Evolutionary conservation across 2,797 vertebrate genomes (phyloP), one percentile per base, ranked within the genome.

Genomic region (Threskiornis aethiopicus): DNA sequence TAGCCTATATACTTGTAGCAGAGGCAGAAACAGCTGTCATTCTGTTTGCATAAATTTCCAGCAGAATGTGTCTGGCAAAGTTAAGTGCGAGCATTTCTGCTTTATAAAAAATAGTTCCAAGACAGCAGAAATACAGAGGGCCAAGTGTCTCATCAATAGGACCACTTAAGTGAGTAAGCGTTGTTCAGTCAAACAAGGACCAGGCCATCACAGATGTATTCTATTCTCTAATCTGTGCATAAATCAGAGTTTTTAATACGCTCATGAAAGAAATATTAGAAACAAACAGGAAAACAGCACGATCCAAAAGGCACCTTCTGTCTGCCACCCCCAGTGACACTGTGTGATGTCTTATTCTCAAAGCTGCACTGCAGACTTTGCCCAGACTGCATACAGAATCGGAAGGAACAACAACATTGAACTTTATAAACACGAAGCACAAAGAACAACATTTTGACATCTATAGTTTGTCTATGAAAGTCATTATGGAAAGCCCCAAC

Each of bases 371-470:
- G 81, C 89, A 83, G 93, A 96, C 86, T 93, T 92, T 95, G 94
- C 88, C 61, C 91, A 96, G 86, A 73, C 62, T 95, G 75, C 71
- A 73, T 16, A 79, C 18, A 90, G 46, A 90, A 90, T 84, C 2
- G 0, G 54, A 94, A 95, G 72, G 78, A 93, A 92, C 75, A 96
- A 93, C 77, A 90, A 77, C 75, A 87, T 0, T 76, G 70, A 91
- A 93, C 93, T 88, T 94, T 81, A 79, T 70, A 94, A 96, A 90
- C 51, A 94, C 0, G 0, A 93, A 90, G 61, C 73, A 95, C 85
- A 95, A 92, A 91, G 77, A 95, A 94, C 83, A 96, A 96, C 93
- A 92, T 94, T 97, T 95, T 95, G 93, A 94, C 91, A 94, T 96
- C 78, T 85, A 84, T 46, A 87, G 66, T 83, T 95, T 77, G 26